A percentile compares a stretch with the other conserved stretches of the same genome.
These are phyloP conservation scores for Passer montanus DNA, from an alignment of 2,113 vertebrate genomes.

Conservation along the genomic window DNA sequence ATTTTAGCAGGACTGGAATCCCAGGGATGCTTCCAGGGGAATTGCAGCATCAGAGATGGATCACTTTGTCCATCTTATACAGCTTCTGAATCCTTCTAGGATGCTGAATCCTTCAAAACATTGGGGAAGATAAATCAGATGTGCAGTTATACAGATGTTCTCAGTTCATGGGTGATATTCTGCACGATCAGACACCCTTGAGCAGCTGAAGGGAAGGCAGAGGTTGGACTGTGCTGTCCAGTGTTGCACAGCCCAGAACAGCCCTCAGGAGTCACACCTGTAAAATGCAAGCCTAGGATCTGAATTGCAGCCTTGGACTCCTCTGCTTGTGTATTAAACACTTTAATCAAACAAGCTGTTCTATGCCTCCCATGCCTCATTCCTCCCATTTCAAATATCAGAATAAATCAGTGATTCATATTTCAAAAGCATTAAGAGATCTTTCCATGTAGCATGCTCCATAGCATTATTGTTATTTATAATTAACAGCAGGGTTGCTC, in stretches of 20 bases:
- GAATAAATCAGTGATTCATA: constrained; percentile 26
- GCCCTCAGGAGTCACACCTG: background rate
- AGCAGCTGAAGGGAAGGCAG: background rate
- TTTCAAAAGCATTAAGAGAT: constrained; percentile 51
- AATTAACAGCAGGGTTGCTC: constrained; percentile 55
- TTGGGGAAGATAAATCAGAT: background rate
- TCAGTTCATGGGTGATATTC: too few species aligned
- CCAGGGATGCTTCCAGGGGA: background rate
- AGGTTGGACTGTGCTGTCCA: background rate
- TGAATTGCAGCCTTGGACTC: background rate
- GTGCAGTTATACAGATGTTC: background rate
- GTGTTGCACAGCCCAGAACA: background rate
- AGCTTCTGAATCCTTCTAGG: background rate
- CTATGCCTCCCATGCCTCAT: background rate
- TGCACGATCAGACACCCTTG: background rate
- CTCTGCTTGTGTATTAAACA: background rate
- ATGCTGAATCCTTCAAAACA: background rate
- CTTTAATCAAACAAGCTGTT: background rate
- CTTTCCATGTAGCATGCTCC: background rate
- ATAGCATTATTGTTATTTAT: constrained; percentile 52
- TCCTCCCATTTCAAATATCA: background rate
- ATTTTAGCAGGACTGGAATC: background rate
- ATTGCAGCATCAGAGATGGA: background rate
- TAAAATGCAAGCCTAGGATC: background rate
- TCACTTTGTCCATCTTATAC: background rate